These are phyloP conservation scores for Agelastica alni DNA, from an alignment of 2,888 invertebrate genomes.

Conservation along the genomic window DNA sequence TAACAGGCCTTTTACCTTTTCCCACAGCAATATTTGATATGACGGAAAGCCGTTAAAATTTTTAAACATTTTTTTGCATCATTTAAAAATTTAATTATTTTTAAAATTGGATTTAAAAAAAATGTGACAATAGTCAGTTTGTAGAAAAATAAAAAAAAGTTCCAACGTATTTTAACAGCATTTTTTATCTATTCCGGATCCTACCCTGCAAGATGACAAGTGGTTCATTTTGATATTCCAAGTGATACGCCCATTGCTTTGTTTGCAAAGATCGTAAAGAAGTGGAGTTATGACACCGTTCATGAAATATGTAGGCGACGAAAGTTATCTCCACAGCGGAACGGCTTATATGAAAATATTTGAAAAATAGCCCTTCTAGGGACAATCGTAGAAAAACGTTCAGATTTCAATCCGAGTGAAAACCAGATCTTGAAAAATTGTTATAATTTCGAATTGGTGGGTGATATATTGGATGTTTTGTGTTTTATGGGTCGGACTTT, in stretches of 20 bases:
- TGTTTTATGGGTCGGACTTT: too few relatives aligned
- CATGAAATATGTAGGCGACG: slow-evolving; percentile 44
- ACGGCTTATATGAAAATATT: slow-evolving; percentile 34
- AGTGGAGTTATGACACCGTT: slow-evolving; percentile 45
- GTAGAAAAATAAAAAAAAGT: too few relatives aligned
- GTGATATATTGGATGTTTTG: neutral
- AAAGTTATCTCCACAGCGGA: slow-evolving; percentile 34
- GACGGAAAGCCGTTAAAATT: too few relatives aligned
- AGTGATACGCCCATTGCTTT: slow-evolving; percentile 25
- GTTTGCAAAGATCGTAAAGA: slow-evolving; percentile 41
- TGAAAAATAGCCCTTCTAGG: slow-evolving; percentile 39
- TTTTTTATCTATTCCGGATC: too few relatives aligned
- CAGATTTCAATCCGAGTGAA: slow-evolving; percentile 12
- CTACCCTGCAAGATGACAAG: slow-evolving; percentile 4
- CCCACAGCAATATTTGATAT: too few relatives aligned
- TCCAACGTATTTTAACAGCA: too few relatives aligned
- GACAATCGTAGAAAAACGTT: slow-evolving; percentile 25
- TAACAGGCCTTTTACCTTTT: too few relatives aligned
- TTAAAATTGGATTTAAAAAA: too few relatives aligned
- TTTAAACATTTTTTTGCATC: too few relatives aligned
- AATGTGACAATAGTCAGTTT: too few relatives aligned
- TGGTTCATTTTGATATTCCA: slow-evolving; percentile 16
- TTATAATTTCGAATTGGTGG: neutral
- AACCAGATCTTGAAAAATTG: neutral
- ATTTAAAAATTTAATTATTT: too few relatives aligned